A percentile compares a stretch with the other conserved stretches of the same genome.
These are phyloP conservation scores for Speoplatyrhinus poulsoni DNA, from an alignment of 2,113 vertebrate genomes.

Conservation along the genomic window DNA sequence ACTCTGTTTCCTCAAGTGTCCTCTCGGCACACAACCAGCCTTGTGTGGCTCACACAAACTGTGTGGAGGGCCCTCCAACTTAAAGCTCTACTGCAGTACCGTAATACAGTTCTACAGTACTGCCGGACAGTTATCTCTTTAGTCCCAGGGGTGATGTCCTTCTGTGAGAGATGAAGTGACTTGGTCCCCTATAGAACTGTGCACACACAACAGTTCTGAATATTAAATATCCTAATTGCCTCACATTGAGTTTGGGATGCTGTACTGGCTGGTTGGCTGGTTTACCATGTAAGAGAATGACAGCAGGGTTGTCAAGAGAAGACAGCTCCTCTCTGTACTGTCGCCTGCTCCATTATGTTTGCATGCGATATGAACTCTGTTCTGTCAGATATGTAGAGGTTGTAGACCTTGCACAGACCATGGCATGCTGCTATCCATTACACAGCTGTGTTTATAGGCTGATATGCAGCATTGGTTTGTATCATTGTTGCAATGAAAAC, in stretches of 20 bases:
- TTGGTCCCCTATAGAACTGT: conserved; percentile 58
- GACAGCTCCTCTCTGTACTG: conserved; percentile 5
- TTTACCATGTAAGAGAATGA: conserved; percentile 20
- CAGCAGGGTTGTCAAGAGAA: background rate
- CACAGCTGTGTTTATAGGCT: conserved; percentile 36
- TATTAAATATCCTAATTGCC: conserved; percentile 66
- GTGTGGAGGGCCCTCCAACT: conserved; percentile 64
- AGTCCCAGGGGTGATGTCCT: conserved; percentile 59
- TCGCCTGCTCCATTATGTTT: conserved; percentile 28
- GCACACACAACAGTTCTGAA: conserved; percentile 60
- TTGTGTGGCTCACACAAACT: conserved; percentile 37
- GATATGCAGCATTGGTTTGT: conserved; percentile 50
- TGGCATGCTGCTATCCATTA: conserved; percentile 44
- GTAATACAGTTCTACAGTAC: too few species aligned
- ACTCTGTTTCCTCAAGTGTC: conserved; percentile 56
- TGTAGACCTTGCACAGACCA: conserved; percentile 20
- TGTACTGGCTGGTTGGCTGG: conserved; percentile 19
- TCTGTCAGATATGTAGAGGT: conserved; percentile 29
- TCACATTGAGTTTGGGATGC: conserved; percentile 42
- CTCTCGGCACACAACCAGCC: conserved; percentile 19
- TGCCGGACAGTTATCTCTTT: conserved; percentile 37
- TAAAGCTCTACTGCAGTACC: conserved; percentile 35
- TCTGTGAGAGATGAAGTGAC: conserved; percentile 64
- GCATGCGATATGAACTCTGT: conserved; percentile 17
- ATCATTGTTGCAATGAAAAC: conserved; percentile 45